These are phyloP conservation scores for Microhierax caerulescens DNA, from an alignment of 2,797 vertebrate species.

Conservation along the genomic window DNA sequence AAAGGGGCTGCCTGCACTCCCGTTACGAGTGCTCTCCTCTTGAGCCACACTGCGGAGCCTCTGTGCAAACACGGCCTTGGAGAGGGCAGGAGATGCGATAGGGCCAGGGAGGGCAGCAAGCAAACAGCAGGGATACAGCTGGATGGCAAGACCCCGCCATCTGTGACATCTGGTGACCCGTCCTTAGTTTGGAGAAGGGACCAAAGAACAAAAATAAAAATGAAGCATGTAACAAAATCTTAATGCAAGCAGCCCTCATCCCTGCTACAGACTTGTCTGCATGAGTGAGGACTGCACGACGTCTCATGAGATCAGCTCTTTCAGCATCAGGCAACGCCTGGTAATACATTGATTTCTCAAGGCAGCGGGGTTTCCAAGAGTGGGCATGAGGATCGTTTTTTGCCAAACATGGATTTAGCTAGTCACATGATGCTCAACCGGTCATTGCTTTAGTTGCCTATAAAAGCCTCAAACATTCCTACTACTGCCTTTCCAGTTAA, in stretches of 20 bases:
- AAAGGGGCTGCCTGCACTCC: neutral
- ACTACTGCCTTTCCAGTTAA: neutral
- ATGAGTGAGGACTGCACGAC: accelerated
- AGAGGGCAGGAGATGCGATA: accelerated
- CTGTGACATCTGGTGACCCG: accelerated
- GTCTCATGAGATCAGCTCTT: neutral
- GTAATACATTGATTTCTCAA: neutral
- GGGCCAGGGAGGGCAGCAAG: neutral
- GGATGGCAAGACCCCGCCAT: neutral
- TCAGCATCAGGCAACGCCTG: neutral
- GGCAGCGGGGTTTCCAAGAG: neutral
- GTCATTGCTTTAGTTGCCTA: neutral
- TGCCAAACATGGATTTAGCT: neutral
- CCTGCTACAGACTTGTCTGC: neutral
- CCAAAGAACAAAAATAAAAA: neutral
- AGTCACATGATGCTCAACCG: neutral
- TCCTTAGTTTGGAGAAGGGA: neutral
- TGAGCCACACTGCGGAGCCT: accelerated
- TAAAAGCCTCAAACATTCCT: neutral
- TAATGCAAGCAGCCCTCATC: neutral
- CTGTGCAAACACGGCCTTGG: accelerated
- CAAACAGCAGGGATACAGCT: neutral
- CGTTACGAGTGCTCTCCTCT: accelerated
- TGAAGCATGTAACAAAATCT: accelerated
- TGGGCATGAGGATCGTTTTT: neutral